A percentile compares a stretch with the other conserved stretches of the same genome.
These are phyloP conservation scores for Reticulitermes lucifugus DNA, from an alignment of 2,888 invertebrate species.

Conservation along the genomic window DNA sequence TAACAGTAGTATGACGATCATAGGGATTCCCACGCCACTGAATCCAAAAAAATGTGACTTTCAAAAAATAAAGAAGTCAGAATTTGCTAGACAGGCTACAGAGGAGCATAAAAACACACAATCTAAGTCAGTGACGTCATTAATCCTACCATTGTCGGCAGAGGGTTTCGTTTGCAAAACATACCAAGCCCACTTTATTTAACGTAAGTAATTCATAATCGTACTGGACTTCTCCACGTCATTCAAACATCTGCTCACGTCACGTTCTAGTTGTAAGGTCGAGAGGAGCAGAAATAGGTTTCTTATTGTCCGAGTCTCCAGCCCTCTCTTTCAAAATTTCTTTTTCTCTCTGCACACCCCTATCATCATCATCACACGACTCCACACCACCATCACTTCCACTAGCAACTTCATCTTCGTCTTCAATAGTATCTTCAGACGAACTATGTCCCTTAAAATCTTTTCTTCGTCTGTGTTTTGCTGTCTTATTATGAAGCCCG, in stretches of 20 bases:
- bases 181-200: no score
- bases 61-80: no score
- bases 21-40: no score
- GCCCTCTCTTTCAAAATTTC: constrained; percentile 49
- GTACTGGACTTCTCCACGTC: background rate
- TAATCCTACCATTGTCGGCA: no score
- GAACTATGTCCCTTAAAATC: constrained; percentile 14
- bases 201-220: no score
- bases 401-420: constrained; percentile 63
- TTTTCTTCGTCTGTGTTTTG: constrained; percentile 9
- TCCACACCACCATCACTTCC: constrained; percentile 61
- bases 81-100: no score
- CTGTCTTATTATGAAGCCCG: constrained; percentile 69
- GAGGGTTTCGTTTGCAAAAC: no score
- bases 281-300: constrained; percentile 45
- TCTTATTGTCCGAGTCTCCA: constrained; percentile 37
- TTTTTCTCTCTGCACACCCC: constrained; percentile 58
- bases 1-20: no score
- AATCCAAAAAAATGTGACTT: no score
- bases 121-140: no score
- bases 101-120: no score
- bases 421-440: constrained; percentile 59
- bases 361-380: constrained; percentile 21
- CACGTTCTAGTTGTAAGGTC: constrained; percentile 49
- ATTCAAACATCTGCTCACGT: background rate